phyloP scores from a whole-genome alignment of 2,113 vertebrate species.

The Engraulis encrasicolus region DNA sequence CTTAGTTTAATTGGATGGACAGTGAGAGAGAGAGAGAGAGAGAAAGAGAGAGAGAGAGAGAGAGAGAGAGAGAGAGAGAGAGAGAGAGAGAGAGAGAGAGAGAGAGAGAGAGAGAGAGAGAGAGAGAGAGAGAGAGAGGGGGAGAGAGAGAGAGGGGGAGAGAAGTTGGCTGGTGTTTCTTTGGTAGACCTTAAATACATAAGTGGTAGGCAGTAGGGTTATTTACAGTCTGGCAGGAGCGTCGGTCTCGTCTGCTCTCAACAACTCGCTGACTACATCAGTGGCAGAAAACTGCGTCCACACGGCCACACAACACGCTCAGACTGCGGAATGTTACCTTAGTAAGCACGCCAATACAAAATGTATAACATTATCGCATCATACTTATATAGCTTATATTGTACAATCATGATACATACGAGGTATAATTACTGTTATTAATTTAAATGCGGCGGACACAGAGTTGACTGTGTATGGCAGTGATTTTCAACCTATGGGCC shows the following conservation, averaged over 20 bases:
- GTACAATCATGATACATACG: too few relatives aligned
- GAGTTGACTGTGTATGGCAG: too few relatives aligned
- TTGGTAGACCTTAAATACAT: constrained; percentile 76
- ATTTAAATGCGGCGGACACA: too few relatives aligned
- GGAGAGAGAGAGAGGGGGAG: too few relatives aligned
- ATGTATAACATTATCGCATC: too few relatives aligned
- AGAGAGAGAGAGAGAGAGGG: constrained; percentile 38
- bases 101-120: background rate
- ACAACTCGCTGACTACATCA: constrained; percentile 65
- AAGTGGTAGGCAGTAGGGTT: constrained; percentile 66
- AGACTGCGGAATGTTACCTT: background rate
- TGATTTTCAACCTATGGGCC: too few relatives aligned
- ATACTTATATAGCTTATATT: too few relatives aligned
- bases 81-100: background rate
- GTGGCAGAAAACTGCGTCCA: constrained; percentile 57
- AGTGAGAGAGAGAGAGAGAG: background rate
- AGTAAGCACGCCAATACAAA: too few relatives aligned
- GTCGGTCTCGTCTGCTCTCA: constrained; percentile 65
- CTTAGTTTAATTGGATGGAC: too few relatives aligned
- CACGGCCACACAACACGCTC: background rate
- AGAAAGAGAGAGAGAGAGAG: background rate
- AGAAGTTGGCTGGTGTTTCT: constrained; percentile 70
- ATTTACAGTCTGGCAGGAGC: constrained; percentile 72
- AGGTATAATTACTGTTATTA: too few relatives aligned
- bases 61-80: background rate